phyloP scores from a whole-genome alignment of 2,888 invertebrate genomes.

The Girardia tigrina region DNA sequence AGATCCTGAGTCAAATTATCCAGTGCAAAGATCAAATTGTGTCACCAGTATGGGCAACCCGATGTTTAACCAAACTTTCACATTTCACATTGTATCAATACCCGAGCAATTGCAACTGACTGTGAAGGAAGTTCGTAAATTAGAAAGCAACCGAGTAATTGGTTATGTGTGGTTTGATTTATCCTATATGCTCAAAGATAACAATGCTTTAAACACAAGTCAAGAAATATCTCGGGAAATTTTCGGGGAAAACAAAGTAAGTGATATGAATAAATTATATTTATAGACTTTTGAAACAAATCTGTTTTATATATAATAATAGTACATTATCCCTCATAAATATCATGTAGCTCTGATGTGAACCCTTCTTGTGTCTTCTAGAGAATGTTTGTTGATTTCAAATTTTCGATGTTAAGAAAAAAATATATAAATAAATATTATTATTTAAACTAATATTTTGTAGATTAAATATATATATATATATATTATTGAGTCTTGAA shows the following conservation, averaged over 20 bases:
- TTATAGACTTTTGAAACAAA: too few relatives aligned
- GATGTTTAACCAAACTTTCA: constrained; percentile 11
- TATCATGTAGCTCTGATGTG: too few relatives aligned
- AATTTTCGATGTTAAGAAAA: too few relatives aligned
- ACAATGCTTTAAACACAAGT: not conserved
- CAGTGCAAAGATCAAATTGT: constrained; percentile 11
- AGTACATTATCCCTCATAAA: too few relatives aligned
- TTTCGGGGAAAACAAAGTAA: constrained; percentile 6
- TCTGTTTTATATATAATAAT: too few relatives aligned
- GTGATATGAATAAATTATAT: not conserved
- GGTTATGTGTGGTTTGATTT: constrained; percentile 15
- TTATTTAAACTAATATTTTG: too few relatives aligned
- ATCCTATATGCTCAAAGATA: not conserved
- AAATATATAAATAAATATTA: too few relatives aligned
- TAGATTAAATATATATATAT: too few relatives aligned
- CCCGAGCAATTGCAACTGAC: not conserved
- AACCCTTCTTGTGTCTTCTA: too few relatives aligned
- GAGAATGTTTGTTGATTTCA: too few relatives aligned
- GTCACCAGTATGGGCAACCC: not conserved
- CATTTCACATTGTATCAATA: not conserved
- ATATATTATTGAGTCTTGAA: too few relatives aligned
- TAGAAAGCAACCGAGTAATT: not conserved
- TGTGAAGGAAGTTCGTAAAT: constrained; percentile 3
- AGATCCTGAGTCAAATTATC: not conserved
- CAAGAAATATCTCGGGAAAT: not conserved